phyloP scores from a whole-genome alignment of 2,113 vertebrate genomes.

The Tragelaphus buxtoni region DNA sequence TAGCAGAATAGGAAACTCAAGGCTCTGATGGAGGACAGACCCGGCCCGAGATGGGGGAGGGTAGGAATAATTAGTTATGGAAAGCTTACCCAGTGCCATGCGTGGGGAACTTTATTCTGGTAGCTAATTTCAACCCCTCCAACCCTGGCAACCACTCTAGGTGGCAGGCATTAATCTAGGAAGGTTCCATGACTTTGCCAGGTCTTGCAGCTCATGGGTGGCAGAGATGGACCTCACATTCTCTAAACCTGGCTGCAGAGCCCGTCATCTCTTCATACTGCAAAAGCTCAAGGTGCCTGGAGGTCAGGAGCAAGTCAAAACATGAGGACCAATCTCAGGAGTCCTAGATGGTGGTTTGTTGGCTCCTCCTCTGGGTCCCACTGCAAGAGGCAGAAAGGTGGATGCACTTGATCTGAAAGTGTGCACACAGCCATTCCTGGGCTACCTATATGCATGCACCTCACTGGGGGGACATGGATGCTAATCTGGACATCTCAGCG shows the following conservation, averaged over 20 bases:
- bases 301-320: background rate
- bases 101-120: background rate
- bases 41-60: background rate
- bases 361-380: background rate
- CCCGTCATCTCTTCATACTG: background rate
- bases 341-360: background rate
- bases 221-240: rapidly evolving
- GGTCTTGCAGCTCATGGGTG: background rate
- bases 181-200: background rate
- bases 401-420: background rate
- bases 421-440: background rate
- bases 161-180: background rate
- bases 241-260: background rate
- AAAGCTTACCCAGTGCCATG: background rate
- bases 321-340: background rate
- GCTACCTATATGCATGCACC: rapidly evolving
- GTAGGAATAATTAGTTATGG: background rate
- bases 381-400: background rate
- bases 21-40: background rate
- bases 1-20: background rate
- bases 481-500: background rate
- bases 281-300: background rate
- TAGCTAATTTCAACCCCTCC: background rate
- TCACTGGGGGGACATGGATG: background rate
- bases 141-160: background rate